phyloP scores from a whole-genome alignment of 2,888 invertebrate genomes.

The Cloeon dipterum region DNA sequence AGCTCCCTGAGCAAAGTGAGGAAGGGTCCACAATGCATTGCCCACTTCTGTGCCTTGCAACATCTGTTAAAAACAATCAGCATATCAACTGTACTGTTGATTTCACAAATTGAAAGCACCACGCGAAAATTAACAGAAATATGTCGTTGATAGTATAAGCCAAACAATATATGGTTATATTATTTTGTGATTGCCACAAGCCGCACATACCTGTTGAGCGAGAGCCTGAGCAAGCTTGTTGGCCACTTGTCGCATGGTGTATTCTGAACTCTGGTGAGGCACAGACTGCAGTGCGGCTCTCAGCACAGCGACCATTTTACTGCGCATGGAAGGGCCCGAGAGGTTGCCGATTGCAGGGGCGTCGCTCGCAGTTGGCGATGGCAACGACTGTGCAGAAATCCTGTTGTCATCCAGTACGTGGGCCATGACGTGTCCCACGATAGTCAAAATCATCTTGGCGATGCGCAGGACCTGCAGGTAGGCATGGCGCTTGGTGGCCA shows the following conservation, averaged over 20 bases:
- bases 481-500: slow-evolving; percentile 46
- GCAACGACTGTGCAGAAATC: slow-evolving; percentile 18
- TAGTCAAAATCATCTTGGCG: slow-evolving; percentile 69
- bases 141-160: no score
- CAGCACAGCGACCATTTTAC: slow-evolving; percentile 26
- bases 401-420: slow-evolving; percentile 25
- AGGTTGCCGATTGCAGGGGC: background rate
- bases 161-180: no score
- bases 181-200: background rate
- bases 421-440: slow-evolving; percentile 59
- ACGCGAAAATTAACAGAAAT: no score
- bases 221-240: slow-evolving; percentile 60
- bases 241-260: slow-evolving; percentile 62
- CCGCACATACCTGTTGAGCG: slow-evolving; percentile 38
- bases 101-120: no score
- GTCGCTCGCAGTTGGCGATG: background rate
- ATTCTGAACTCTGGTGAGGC: slow-evolving; percentile 63
- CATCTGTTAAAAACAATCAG: no score
- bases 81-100: no score
- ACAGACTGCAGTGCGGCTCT: slow-evolving; percentile 67
- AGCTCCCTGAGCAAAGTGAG: slow-evolving; percentile 29
- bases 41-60: background rate
- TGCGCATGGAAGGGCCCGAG: slow-evolving; percentile 13
- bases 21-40: slow-evolving; percentile 8
- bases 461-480: slow-evolving; percentile 72